A percentile compares a stretch with the other conserved stretches of the same genome.
Conservation (phyloP, 2,113 vertebrate genomes). For the Mirza zaza region DNA sequence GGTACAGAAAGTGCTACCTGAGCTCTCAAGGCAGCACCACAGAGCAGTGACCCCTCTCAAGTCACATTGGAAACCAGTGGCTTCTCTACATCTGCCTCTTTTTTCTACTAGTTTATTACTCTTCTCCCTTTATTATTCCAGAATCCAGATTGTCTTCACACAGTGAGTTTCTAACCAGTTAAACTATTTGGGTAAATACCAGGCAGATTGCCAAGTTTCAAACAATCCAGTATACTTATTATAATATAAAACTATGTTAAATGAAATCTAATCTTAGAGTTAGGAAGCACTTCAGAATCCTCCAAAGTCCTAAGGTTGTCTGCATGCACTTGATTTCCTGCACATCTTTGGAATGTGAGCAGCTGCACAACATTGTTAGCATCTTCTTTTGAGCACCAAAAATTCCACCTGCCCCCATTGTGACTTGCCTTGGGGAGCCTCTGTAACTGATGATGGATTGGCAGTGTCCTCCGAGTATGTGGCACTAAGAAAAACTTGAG, state of each 20-base stretch:
- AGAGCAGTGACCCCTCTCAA: not conserved
- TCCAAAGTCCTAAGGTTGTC: not conserved
- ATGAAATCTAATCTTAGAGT: not conserved
- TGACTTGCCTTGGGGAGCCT: accelerated
- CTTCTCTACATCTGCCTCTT: not conserved
- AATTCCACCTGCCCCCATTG: not conserved
- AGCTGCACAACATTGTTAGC: accelerated
- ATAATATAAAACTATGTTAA: not conserved
- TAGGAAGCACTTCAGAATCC: not conserved
- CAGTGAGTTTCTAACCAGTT: not conserved
- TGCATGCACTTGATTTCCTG: not conserved
- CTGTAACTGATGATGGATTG: accelerated
- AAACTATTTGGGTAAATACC: not conserved
- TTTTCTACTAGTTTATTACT: not conserved
- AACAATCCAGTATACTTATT: not conserved
- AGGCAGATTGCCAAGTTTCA: not conserved
- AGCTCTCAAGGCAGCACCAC: not conserved
- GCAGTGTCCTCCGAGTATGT: accelerated
- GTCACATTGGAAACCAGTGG: not conserved
- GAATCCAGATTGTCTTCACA: not conserved
- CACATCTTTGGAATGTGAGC: not conserved
- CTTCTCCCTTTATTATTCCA: not conserved
- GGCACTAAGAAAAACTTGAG: not conserved
- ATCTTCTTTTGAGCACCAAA: not conserved
- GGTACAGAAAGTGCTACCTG: accelerated